phyloP scores from a whole-genome alignment of 2,113 vertebrate species.

The Poeciliopsis retropinna region DNA sequence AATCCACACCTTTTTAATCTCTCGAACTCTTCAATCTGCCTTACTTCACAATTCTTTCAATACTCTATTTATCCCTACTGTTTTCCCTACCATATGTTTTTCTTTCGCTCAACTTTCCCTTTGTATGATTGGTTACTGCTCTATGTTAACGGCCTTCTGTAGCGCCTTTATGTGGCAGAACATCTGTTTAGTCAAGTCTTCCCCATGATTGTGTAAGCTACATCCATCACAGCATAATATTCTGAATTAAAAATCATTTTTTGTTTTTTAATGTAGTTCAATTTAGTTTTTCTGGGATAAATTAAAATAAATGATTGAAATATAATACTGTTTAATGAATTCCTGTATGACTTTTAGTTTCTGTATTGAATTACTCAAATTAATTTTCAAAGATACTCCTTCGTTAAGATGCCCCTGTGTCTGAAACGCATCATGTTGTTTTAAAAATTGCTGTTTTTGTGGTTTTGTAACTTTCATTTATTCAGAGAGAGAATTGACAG shows the following conservation, averaged over 20 bases:
- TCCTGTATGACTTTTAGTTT: too few relatives aligned
- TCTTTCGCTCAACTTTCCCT: background rate
- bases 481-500: background rate
- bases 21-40: too few relatives aligned
- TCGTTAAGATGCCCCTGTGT: background rate
- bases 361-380: too few relatives aligned
- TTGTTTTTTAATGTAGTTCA: too few relatives aligned
- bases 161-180: background rate
- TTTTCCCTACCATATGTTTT: background rate
- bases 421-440: background rate
- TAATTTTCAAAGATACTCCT: background rate
- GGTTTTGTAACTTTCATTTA: background rate
- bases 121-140: background rate
- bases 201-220: background rate
- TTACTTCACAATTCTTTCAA: background rate
- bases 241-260: too few relatives aligned
- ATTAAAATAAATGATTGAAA: too few relatives aligned
- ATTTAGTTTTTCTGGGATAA: too few relatives aligned
- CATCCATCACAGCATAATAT: too few relatives aligned
- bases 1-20: too few relatives aligned
- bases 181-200: too few relatives aligned
- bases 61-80: background rate
- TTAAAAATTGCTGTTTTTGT: background rate
- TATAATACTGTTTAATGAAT: too few relatives aligned
- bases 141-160: background rate